phyloP scores from a whole-genome alignment of 2,888 invertebrate genomes.

The Lissonota sp. region DNA sequence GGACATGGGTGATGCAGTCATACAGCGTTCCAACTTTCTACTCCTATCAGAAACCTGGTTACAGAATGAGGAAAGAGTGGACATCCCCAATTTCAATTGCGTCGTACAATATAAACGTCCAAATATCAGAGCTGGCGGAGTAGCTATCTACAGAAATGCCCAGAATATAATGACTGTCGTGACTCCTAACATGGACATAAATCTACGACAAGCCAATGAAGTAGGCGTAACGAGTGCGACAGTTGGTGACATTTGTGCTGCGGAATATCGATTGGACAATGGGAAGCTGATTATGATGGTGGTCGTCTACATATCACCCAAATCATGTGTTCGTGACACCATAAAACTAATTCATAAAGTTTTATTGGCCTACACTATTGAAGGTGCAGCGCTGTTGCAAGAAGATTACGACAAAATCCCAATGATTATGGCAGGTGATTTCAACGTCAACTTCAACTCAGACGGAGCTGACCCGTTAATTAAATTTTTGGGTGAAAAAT shows the following conservation, averaged over 20 bases:
- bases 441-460: neutral
- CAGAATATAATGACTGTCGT: neutral
- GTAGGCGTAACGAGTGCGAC: neutral
- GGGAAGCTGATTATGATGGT: conserved; percentile 33
- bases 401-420: conserved; percentile 5
- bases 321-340: conserved; percentile 19
- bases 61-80: conserved; percentile 37
- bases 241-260: conserved; percentile 49
- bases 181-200: conserved; percentile 23
- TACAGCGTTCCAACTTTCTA: conserved; percentile 42
- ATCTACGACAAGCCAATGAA: neutral
- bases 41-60: conserved; percentile 55
- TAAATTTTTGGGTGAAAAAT: neutral
- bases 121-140: conserved; percentile 40
- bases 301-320: conserved; percentile 49
- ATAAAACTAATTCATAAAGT: conserved; percentile 38
- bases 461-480: neutral
- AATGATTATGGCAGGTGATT: neutral
- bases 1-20: conserved; percentile 48
- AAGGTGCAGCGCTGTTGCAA: neutral
- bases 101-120: conserved; percentile 49
- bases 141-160: conserved; percentile 33
- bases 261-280: conserved; percentile 36
- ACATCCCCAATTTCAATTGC: conserved; percentile 55
- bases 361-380: conserved; percentile 17